phyloP scores from a whole-genome alignment of 2,113 vertebrate genomes.

The Cavia aperea region DNA sequence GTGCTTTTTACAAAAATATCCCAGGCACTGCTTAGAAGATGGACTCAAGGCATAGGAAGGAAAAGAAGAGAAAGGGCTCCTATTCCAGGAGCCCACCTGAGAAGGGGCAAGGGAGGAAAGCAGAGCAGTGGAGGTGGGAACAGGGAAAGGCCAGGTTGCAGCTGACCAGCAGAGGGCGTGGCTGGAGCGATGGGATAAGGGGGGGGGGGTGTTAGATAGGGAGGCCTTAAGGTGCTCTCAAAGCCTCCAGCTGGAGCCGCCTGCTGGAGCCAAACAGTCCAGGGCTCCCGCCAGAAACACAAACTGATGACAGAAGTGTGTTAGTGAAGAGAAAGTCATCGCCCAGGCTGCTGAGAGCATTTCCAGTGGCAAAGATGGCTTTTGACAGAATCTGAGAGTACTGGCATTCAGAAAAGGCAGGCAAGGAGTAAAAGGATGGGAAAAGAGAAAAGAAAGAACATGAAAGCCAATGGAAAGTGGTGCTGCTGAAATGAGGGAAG shows the following conservation, averaged over 20 bases:
- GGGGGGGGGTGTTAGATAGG: background rate
- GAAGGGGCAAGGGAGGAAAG: background rate
- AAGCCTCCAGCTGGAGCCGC: background rate
- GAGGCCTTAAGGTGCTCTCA: background rate
- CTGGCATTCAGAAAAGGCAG: background rate
- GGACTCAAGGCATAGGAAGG: background rate
- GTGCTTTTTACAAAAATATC: slow-evolving; percentile 3
- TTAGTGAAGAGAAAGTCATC: background rate
- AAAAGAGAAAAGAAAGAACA: background rate
- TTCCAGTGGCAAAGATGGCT: background rate
- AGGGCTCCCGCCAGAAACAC: background rate
- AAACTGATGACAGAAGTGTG: background rate
- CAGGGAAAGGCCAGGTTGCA: background rate
- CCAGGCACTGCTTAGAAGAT: background rate
- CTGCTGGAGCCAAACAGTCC: background rate
- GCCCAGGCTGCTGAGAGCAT: background rate
- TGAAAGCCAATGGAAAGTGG: background rate
- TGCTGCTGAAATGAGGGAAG: background rate
- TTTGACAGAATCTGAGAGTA: background rate
- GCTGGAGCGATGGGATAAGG: background rate
- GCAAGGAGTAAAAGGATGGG: background rate
- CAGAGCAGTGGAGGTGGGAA: background rate
- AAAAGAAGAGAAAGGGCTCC: background rate
- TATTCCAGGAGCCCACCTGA: background rate
- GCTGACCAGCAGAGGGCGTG: background rate